Evolutionary conservation across 2,113 vertebrate species (phyloP).

Genomic region (Cisticola juncidis): DNA sequence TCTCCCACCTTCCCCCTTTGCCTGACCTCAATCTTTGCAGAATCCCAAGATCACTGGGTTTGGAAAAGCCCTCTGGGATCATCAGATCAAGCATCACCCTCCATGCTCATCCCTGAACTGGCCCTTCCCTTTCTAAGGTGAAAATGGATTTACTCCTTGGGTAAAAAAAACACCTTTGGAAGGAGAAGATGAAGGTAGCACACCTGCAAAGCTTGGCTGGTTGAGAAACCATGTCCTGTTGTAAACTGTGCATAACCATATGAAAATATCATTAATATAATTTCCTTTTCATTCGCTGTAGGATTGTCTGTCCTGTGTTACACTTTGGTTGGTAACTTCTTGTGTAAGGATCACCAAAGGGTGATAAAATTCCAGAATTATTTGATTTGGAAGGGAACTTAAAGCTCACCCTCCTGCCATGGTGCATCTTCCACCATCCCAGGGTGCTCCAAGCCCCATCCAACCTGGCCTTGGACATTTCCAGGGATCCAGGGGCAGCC

Average conservation of each 20-base stretch:
- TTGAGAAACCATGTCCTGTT: neutral
- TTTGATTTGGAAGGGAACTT: neutral
- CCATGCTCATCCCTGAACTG: accelerated
- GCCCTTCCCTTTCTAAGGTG: neutral
- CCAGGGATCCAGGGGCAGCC: neutral
- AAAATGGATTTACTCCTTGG: neutral
- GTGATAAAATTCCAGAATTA: neutral
- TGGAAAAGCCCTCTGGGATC: neutral
- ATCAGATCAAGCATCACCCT: neutral
- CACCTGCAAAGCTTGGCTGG: accelerated
- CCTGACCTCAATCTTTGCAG: neutral
- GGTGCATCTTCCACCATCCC: accelerated
- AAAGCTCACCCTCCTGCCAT: neutral
- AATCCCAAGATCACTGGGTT: neutral
- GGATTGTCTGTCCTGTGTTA: neutral
- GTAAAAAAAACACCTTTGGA: neutral
- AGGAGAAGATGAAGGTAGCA: neutral
- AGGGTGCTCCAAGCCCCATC: accelerated
- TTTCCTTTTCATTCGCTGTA: neutral
- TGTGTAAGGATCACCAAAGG: accelerated
- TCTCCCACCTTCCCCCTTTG: neutral
- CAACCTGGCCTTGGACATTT: neutral
- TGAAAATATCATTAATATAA: neutral
- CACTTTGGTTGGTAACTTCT: neutral
- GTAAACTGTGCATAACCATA: accelerated